Evolutionary conservation across 1,140 invertebrate species (phyloP), one percentile per base, ranked within the genome.

Genomic region (Caenorhabditis elegans): DNA sequence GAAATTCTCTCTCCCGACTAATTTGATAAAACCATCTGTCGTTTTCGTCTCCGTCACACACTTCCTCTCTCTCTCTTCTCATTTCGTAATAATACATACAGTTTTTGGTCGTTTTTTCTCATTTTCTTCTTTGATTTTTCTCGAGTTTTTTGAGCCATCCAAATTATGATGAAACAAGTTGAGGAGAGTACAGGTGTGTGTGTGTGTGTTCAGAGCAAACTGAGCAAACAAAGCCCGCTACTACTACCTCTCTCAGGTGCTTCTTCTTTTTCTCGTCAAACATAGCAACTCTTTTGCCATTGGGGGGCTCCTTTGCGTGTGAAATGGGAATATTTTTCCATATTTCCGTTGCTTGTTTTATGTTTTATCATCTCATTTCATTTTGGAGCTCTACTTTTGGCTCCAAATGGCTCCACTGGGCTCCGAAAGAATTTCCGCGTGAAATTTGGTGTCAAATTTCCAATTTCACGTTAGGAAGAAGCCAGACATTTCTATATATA

Each of bases 131-230:
- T 43, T 60, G 55, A 26, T 24, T 70, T 70, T 70, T 19, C 19
- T 39, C 34, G 13, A 10, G 8, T 70, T 70, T 70, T 39, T 70
- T 39, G 26, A 26, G 49, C 34, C n/a, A 39, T 70, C 60, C 34
- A 43, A 70, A 70, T 70, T 70, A 39, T 70, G 11, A 70, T 70
- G 60, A 70, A 70, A 70, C 60, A 70, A 70, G 60, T 70, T 70
- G 13, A n/a, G n/a, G 60, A 13, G 34, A n/a, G n/a, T n/a, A n/a
- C n/a, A n/a, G n/a, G n/a, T n/a, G n/a, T n/a, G n/a, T n/a, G n/a
- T 24, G 22, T 70, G 60, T 70, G 60, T 70, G 60, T 34, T 70
- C 60, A 39, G 43, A n/a, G n/a, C n/a, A 70, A 70, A 34, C 34
- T 70, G 60, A 34, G 60, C 60, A 70, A 70, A 70, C 60, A 70